A percentile compares a stretch with the other conserved stretches of the same genome.
These are phyloP conservation scores for Drepana falcataria DNA, from an alignment of 2,888 invertebrate species.

Conservation along the genomic window DNA sequence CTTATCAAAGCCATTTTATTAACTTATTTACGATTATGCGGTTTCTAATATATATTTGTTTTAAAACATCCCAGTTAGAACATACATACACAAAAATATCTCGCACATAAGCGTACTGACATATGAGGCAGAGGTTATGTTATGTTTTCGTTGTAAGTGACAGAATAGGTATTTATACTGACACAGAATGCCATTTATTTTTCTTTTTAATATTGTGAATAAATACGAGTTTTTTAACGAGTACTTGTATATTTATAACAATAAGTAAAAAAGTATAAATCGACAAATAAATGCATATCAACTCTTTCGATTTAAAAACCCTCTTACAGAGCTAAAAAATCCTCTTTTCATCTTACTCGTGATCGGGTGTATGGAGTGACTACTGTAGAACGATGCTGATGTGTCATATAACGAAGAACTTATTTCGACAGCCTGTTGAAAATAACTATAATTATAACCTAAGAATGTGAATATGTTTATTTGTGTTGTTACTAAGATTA, in stretches of 20 bases:
- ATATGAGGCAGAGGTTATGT: no score
- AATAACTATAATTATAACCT: slow-evolving; percentile 3
- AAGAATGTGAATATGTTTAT: background rate
- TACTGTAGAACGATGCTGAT: slow-evolving; percentile 60
- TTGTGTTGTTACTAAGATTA: slow-evolving; percentile 2
- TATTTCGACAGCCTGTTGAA: slow-evolving; percentile 53
- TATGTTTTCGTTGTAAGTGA: no score
- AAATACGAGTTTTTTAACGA: background rate
- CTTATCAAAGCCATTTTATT: slow-evolving; percentile 53
- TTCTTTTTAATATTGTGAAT: no score
- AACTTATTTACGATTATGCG: background rate
- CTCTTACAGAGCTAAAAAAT: slow-evolving; percentile 56
- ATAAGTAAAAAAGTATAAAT: slow-evolving; percentile 7
- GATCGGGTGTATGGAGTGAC: slow-evolving; percentile 47
- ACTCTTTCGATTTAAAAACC: slow-evolving; percentile 46
- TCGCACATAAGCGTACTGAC: no score
- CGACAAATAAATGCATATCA: slow-evolving; percentile 13
- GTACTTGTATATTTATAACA: background rate
- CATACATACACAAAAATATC: no score
- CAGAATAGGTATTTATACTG: no score
- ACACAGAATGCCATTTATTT: no score
- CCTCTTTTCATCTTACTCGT: slow-evolving; percentile 51
- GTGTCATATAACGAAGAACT: slow-evolving; percentile 64
- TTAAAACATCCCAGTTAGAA: no score
- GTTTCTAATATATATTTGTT: background rate